Base-by-base conservation (phyloP, 2,797 vertebrate species). In the Cryptoblepharus egeriae region DNA sequence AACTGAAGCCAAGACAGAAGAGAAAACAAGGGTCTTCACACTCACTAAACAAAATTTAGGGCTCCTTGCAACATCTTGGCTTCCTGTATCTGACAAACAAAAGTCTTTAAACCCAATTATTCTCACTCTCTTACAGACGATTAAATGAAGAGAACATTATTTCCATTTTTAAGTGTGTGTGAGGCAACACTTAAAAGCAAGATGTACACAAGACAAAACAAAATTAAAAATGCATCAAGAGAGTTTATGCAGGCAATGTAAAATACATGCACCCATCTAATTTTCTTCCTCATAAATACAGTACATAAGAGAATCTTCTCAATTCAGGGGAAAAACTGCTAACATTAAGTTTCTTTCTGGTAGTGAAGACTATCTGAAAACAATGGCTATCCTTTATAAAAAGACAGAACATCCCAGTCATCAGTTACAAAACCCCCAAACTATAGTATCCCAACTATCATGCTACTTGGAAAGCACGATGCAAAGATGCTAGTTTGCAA, bases 161-260 rank as follows among this genome's bases (percentile, higher is more conserved):
- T 67, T 75, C 70, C 30, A 58, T 60, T 67, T 68, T 68, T 37
- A 68, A 60, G 55, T 75, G 61, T 68, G 63, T 64, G 72, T 26
- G 28, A 37, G 57, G 63, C 3, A 12, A 74, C 65, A 49, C 30
- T 69, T 74, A 28, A 67, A 73, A 74, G 61, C 20, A 79, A 67
- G 74, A 79, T 68, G 70, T 74, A 68, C 70, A 74, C n/a, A 65
- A 74, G 39, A 74, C 16, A 67, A 78, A 78, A 83, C 30, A 68
- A 67, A 78, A 78, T 79, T 58, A 73, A 78, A 78, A 61, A 61
- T 76, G n/a, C 63, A 68, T 24, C 58, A n/a, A 73, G 60, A 80
- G 73, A 60, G 76, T 68, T 60, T 26, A 60, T 24, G 49, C 49
- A 28, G 24, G 57, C 57, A 82, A 20, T 58, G 15, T 24, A 28